Percentiles rank a stretch among this genome's conserved stretches.
Conservation (phyloP, 2,888 invertebrate genomes). For the Adela reaumurella region DNA sequence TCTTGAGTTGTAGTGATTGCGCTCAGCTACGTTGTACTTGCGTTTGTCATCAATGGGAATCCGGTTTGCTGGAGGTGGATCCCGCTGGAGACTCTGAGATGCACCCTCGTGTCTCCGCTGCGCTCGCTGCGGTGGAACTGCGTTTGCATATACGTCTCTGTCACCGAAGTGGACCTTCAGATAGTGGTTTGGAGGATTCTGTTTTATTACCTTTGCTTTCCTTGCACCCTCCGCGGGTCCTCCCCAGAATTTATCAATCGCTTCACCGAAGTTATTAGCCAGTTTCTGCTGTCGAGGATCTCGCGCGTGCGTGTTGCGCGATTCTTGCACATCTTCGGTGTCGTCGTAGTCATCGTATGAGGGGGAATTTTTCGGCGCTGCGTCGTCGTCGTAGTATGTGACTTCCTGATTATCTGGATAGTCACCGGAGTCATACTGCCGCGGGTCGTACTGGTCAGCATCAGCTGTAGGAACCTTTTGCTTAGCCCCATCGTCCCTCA, state of each 20-base stretch:
- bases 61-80: conserved; percentile 16
- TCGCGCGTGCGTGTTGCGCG: conserved; percentile 18
- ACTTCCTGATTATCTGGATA: conserved; percentile 19
- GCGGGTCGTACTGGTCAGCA: conserved; percentile 23
- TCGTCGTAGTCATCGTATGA: conserved; percentile 29
- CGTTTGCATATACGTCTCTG: conserved; percentile 22
- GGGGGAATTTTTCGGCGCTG: conserved; percentile 13
- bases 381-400: conserved; percentile 23
- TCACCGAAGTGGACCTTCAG: conserved; percentile 44
- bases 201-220: conserved; percentile 12
- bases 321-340: conserved; percentile 41
- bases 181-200: conserved; percentile 31
- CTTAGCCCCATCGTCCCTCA: conserved; percentile 35
- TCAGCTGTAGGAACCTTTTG: conserved; percentile 36
- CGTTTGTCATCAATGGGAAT: conserved; percentile 15
- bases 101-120: conserved; percentile 19
- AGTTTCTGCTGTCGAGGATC: background rate
- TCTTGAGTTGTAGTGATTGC: conserved; percentile 16
- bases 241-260: conserved; percentile 43
- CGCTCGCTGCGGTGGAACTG: conserved; percentile 9
- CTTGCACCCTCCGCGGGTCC: conserved; percentile 11
- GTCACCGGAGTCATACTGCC: conserved; percentile 22
- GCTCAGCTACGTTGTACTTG: conserved; percentile 17
- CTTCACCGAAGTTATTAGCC: conserved; percentile 27
- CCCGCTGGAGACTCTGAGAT: conserved; percentile 19